Evolutionary conservation across 2,797 vertebrate genomes (phyloP).

Genomic region (Mus minutoides): DNA sequence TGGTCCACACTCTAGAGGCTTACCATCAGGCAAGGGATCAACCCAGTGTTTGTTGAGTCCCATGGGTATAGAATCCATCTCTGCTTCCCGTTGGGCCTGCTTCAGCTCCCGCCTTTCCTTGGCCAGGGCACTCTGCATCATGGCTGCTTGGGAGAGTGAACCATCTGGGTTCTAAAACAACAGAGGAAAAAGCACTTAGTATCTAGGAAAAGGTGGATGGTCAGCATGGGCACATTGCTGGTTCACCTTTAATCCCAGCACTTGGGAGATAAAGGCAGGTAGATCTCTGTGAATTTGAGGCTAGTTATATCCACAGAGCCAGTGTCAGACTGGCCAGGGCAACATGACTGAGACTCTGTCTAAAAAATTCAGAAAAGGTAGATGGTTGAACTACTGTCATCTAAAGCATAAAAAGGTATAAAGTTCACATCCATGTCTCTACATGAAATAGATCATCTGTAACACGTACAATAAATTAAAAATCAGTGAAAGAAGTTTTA

Average conservation of each 20-base stretch:
- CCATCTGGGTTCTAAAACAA: constrained; percentile 95
- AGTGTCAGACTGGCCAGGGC: background rate
- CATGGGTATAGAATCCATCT: constrained; percentile 99
- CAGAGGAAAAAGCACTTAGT: constrained; percentile 2
- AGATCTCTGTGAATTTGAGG: background rate
- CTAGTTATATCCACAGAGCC: background rate
- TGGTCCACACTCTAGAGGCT: constrained; percentile 43
- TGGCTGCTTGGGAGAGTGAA: constrained; percentile 97
- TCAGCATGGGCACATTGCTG: background rate
- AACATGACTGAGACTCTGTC: background rate
- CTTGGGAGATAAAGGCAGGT: background rate
- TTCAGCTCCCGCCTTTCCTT: constrained; percentile 98
- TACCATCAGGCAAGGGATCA: constrained; percentile 98
- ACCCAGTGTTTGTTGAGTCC: constrained; percentile 99
- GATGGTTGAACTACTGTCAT: background rate
- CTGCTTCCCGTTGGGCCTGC: constrained; percentile 97
- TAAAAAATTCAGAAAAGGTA: background rate
- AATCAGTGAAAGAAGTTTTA: background rate
- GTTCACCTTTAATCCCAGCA: background rate
- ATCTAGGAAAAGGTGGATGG: background rate
- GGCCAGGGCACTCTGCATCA: constrained; percentile 99
- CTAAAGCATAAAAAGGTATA: background rate
- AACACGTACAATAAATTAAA: constrained; percentile 36
- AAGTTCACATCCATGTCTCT: background rate
- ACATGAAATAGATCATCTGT: background rate